Percentiles rank a stretch among this genome's conserved stretches.
Conservation (phyloP, 2,797 vertebrate species). For the Diplodus sargus region DNA sequence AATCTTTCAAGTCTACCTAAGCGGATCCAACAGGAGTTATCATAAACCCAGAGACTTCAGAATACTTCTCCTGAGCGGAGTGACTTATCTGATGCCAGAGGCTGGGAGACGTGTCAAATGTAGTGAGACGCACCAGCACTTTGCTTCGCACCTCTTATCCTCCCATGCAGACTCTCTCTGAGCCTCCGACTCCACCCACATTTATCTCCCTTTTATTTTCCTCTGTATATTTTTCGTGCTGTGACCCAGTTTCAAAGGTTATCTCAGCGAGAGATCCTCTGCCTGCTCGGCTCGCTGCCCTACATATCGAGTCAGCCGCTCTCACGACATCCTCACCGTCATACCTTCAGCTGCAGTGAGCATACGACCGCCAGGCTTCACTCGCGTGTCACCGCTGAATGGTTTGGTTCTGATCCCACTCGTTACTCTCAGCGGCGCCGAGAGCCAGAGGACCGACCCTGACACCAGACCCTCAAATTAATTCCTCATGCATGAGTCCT, state of each 20-base stretch:
- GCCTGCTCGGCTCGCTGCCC: slow-evolving; percentile 22
- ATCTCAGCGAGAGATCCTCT: slow-evolving; percentile 41
- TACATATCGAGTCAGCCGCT: slow-evolving; percentile 34
- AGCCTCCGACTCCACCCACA: slow-evolving; percentile 49
- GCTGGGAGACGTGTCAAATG: slow-evolving; percentile 74
- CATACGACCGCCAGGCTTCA: slow-evolving; percentile 4
- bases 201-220: slow-evolving; percentile 59
- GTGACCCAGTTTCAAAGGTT: slow-evolving; percentile 64
- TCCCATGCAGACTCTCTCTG: slow-evolving; percentile 58
- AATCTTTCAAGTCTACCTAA: slow-evolving; percentile 76
- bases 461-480: slow-evolving; percentile 24
- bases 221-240: slow-evolving; percentile 16
- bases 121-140: slow-evolving; percentile 58
- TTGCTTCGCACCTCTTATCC: slow-evolving; percentile 71
- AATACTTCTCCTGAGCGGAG: slow-evolving; percentile 64
- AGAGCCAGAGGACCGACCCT: slow-evolving; percentile 10
- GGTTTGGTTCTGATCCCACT: slow-evolving; percentile 35
- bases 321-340: slow-evolving; percentile 30
- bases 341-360: slow-evolving; percentile 8
- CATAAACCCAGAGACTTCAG: slow-evolving; percentile 73
- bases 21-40: slow-evolving; percentile 75
- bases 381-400: slow-evolving; percentile 8
- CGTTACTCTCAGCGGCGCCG: slow-evolving; percentile 18
- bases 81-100: slow-evolving; percentile 81
- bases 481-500: slow-evolving; percentile 55